phyloP scores from a whole-genome alignment of 2,113 vertebrate species.

The Columba livia region DNA sequence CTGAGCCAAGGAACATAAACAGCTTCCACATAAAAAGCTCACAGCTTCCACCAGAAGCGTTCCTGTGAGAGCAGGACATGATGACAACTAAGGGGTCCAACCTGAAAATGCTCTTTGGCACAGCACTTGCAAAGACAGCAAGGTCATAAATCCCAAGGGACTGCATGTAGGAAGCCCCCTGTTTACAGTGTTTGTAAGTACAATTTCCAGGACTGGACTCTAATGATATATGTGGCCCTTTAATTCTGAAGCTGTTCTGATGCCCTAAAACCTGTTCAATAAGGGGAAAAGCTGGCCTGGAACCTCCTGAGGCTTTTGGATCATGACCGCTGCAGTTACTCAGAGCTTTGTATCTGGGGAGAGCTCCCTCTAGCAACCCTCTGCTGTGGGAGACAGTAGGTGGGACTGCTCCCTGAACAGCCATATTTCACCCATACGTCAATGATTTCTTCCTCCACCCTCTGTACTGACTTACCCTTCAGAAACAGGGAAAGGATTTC shows the following conservation, averaged over 20 bases:
- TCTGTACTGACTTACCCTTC: not conserved
- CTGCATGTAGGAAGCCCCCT: not conserved
- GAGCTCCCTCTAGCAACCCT: not conserved
- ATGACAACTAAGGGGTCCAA: not conserved
- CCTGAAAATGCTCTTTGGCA: not conserved
- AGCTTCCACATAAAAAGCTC: not conserved
- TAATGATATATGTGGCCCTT: fast-evolving
- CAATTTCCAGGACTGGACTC: not conserved
- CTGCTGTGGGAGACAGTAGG: not conserved
- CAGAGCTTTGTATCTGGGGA: not conserved
- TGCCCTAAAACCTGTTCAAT: not conserved
- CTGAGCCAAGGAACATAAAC: not conserved
- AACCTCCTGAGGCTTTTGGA: not conserved
- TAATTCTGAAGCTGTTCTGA: not conserved
- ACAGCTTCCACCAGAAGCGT: not conserved
- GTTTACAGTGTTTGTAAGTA: not conserved
- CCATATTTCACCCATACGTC: fast-evolving
- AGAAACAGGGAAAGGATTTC: not conserved
- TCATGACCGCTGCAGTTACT: not conserved
- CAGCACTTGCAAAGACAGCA: not conserved
- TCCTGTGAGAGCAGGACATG: not conserved
- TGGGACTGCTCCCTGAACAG: not conserved
- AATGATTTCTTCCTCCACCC: fast-evolving
- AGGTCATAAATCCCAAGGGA: not conserved
- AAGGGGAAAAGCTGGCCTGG: not conserved